Evolutionary conservation across 37 sponge, comb jelly and placozoan species (phyloP).

Genomic region (Agelas oroides): DNA sequence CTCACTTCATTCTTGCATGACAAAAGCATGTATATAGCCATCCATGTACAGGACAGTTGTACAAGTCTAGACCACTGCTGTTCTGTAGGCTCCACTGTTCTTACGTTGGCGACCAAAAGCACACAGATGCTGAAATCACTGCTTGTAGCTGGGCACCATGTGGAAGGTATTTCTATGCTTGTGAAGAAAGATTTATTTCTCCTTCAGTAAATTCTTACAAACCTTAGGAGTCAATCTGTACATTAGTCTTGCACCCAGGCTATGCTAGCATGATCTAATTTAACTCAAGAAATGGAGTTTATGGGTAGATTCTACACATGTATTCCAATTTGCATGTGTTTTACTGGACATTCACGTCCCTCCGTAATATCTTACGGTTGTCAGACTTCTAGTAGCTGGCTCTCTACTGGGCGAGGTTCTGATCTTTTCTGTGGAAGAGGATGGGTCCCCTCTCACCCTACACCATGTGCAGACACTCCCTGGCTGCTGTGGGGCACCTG

Average conservation of each 20-base stretch:
- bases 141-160: constrained; percentile 24
- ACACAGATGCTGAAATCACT: constrained; percentile 17
- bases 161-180: neutral
- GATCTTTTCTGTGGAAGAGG: neutral
- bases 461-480: constrained; percentile 8
- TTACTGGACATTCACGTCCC: no score
- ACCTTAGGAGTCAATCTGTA: no score
- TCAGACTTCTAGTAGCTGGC: constrained; percentile 44
- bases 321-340: no score
- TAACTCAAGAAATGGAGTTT: no score
- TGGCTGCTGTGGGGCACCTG: neutral
- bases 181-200: no score
- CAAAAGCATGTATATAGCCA: no score
- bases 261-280: no score
- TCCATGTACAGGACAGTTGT: no score
- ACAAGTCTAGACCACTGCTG: neutral
- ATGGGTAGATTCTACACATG: no score
- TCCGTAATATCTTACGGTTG: no score
- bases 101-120: neutral
- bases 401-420: constrained; percentile 41
- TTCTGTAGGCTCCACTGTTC: neutral
- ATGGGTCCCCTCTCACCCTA: neutral
- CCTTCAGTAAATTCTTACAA: no score
- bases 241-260: no score
- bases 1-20: neutral